phyloP scores from a whole-genome alignment of 2,888 invertebrate genomes.

The Coelinius sp. region DNA sequence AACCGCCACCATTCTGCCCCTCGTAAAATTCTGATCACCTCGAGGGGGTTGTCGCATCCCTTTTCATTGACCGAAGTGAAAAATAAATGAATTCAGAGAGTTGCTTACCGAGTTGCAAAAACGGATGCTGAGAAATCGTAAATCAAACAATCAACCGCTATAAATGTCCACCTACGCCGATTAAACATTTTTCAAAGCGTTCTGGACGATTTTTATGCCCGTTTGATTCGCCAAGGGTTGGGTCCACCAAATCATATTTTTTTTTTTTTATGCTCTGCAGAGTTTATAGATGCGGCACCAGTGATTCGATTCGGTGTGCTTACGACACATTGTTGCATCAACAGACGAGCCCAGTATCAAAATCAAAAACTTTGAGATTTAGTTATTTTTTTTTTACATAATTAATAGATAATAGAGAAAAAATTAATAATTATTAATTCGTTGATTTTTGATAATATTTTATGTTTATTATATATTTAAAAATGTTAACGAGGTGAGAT shows the following conservation, averaged over 20 bases:
- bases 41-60: constrained; percentile 22
- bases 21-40: constrained; percentile 31
- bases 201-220: constrained; percentile 45
- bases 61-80: background rate
- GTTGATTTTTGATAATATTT: no score
- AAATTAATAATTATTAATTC: no score
- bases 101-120: constrained; percentile 35
- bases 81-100: constrained; percentile 26
- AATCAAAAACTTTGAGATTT: no score
- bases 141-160: constrained; percentile 67
- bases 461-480: no score
- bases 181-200: constrained; percentile 49
- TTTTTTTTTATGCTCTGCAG: constrained; percentile 17
- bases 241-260: constrained; percentile 33
- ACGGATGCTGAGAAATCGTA: constrained; percentile 55
- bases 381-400: no score
- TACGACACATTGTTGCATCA: constrained; percentile 53
- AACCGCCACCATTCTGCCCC: background rate
- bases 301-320: constrained; percentile 55
- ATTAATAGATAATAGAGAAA: no score
- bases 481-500: no score
- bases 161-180: constrained; percentile 65
- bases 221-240: constrained; percentile 35
- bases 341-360: constrained; percentile 53
- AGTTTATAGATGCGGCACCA: constrained; percentile 32